A percentile compares a stretch with the other conserved stretches of the same genome.
phyloP scores from a whole-genome alignment of 2,888 invertebrate species.

The Macaria liturata region DNA sequence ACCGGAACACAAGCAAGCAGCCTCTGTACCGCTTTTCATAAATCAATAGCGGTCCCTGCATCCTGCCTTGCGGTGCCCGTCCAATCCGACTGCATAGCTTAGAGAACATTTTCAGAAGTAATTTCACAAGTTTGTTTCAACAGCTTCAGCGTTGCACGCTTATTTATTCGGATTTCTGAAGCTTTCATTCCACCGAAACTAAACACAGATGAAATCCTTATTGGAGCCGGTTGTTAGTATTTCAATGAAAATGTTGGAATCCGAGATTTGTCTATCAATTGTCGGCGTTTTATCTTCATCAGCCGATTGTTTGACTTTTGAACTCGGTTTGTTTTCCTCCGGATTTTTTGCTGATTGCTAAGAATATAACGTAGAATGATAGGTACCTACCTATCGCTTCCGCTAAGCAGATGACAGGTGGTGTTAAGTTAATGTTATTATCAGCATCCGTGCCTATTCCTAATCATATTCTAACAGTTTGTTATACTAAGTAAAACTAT shows the following conservation, averaged over 20 bases:
- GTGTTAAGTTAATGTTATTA: no score
- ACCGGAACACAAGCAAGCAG: no score
- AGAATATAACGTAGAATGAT: neutral
- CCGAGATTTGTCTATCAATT: conserved; percentile 15
- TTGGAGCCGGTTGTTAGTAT: conserved; percentile 18
- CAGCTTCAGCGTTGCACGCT: neutral
- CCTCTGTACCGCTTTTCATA: no score
- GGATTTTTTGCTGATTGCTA: neutral
- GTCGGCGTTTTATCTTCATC: conserved; percentile 17
- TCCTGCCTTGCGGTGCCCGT: no score
- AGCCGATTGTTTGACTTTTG: conserved; percentile 9
- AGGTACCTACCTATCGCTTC: no score
- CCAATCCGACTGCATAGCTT: no score
- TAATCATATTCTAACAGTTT: no score
- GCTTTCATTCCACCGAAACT: conserved; percentile 12
- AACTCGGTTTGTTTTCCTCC: conserved; percentile 2
- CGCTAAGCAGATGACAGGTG: no score
- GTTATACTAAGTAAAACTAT: no score
- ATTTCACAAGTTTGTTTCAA: neutral
- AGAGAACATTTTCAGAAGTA: no score
- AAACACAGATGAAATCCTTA: conserved; percentile 21
- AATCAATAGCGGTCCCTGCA: no score
- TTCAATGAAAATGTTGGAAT: neutral
- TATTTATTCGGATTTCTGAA: conserved; percentile 9
- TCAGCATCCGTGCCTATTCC: no score